phyloP scores from a whole-genome alignment of 2,888 invertebrate species.

The Anorthoa munda region DNA sequence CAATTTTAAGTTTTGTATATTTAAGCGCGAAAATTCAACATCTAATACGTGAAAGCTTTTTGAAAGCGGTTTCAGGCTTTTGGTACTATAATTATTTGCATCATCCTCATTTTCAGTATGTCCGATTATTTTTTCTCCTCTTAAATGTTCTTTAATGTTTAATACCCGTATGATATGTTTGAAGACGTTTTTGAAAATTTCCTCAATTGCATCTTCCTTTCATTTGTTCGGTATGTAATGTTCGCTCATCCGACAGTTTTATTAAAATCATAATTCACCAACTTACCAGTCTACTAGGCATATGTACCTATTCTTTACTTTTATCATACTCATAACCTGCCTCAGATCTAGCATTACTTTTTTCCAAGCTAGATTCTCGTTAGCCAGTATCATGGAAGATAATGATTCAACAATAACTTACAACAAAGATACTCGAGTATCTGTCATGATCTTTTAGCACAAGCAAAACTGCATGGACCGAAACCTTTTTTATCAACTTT shows the following conservation, averaged over 20 bases:
- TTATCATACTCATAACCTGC: too few species aligned
- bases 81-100: background rate
- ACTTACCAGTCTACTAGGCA: too few species aligned
- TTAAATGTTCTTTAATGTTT: background rate
- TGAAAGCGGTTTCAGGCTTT: background rate
- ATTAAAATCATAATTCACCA: background rate
- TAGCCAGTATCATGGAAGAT: constrained; percentile 2
- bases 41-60: background rate
- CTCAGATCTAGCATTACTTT: background rate
- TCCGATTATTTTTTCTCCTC: background rate
- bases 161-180: background rate
- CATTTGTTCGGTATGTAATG: background rate
- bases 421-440: constrained; percentile 17
- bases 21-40: background rate
- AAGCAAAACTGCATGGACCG: constrained; percentile 18
- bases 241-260: background rate
- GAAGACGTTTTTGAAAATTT: background rate
- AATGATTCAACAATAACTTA: constrained; percentile 26
- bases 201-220: background rate
- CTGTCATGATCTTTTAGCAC: constrained; percentile 4
- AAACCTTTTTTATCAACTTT: constrained; percentile 22
- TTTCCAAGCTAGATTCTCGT: background rate
- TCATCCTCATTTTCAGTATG: background rate
- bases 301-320: background rate
- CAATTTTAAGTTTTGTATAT: background rate